Base-by-base conservation (phyloP, 2,797 vertebrate genomes). In the Diplodus sargus region DNA sequence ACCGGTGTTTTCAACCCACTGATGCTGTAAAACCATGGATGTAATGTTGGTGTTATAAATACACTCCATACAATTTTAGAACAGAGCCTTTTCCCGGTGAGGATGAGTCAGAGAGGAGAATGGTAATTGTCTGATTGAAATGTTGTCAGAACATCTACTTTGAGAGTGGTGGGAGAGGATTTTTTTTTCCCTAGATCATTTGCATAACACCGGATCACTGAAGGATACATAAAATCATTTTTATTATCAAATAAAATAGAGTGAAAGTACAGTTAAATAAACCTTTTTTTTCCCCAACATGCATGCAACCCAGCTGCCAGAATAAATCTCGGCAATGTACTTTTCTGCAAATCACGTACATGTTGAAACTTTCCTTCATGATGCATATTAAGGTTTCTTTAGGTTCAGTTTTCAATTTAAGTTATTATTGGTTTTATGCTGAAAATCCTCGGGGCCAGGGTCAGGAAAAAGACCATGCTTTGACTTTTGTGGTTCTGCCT, bases 11-110 rank as follows among this genome's bases (percentile, higher is more conserved):
- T 57, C 70, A 63, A 39, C 68, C 53, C 73, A 60, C 54, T 39
- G 76, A 67, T 74, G 83, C 57, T 78, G 63, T 83, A 76, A 25
- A 79, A 77, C 71, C 43, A 83, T 4, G 18, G 9, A 52, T 3
- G 3, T 65, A 17, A 59, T 61, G 69, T 57, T 34, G 62, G 23
- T 60, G 74, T 76, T 71, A 70, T 61, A 65, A 65, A 78, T 78
- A 48, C 11, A 63, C 60, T 57, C 15, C 14, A 13, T 9, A 56
- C 5, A 43, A 11, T 79, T 68, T 52, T 15, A 28, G 14, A 69
- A 52, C 14, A 47, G 22, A 58, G 64, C 5, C 22, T 58, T 72
- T 67, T 67, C 25, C 30, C 18, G 30, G 14, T 52, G 9, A 43
- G 9, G 54, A 74, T 47, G 53, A 76, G 52, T 6, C 18, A 8